Evolutionary conservation across 2,888 invertebrate species (phyloP).

Genomic region (Leuctra nigra): DNA sequence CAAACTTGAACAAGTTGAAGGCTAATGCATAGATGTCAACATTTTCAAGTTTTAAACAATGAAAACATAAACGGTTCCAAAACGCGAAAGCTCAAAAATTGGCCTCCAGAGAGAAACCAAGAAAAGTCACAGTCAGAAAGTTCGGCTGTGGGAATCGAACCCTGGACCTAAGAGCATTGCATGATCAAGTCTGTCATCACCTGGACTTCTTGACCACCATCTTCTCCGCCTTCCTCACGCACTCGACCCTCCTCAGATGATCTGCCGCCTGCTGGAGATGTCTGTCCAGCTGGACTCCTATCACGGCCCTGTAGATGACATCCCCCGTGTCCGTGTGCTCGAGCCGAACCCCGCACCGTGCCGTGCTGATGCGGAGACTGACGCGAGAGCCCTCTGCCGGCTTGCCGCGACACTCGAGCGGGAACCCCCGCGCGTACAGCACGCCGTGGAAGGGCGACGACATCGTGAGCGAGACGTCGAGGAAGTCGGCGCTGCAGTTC

Average conservation of each 20-base stretch:
- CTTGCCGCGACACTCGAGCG: constrained; percentile 58
- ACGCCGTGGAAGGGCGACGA: constrained; percentile 61
- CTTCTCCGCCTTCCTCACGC: constrained; percentile 40
- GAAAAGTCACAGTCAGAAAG: no score
- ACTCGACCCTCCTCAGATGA: constrained; percentile 56
- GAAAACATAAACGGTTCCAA: no score
- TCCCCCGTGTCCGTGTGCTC: constrained; percentile 46
- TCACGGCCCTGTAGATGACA: constrained; percentile 49
- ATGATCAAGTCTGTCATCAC: no score
- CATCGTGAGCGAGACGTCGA: constrained; percentile 56
- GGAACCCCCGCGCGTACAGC: constrained; percentile 68
- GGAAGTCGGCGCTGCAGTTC: constrained; percentile 54
- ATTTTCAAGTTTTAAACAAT: no score
- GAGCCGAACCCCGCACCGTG: constrained; percentile 61
- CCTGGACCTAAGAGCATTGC: no score
- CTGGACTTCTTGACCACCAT: constrained; percentile 42
- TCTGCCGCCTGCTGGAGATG: constrained; percentile 67
- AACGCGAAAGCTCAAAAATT: no score
- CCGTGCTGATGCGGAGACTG: constrained; percentile 50
- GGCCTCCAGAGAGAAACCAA: no score
- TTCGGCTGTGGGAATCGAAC: no score
- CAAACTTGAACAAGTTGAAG: no score
- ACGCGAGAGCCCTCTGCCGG: constrained; percentile 50
- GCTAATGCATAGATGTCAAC: no score
- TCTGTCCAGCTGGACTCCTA: constrained; percentile 69